phyloP scores from a whole-genome alignment of 2,113 vertebrate species.

The Anser cygnoides region DNA sequence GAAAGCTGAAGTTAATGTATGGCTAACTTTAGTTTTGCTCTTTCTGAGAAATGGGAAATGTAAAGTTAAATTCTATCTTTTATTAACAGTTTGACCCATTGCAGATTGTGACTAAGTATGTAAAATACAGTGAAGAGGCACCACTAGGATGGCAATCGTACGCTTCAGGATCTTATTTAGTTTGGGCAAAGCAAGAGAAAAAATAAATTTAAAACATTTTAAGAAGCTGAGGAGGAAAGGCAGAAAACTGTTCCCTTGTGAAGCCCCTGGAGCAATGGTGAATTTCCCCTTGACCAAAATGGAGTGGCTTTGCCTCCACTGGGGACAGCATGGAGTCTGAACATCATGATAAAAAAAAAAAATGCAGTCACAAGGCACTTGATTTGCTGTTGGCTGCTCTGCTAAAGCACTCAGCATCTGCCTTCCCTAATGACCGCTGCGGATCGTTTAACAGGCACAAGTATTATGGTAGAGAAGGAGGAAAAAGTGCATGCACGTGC shows the following conservation, averaged over 20 bases:
- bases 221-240: neutral
- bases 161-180: neutral
- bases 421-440: neutral
- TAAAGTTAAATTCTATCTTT: neutral
- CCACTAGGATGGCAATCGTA: neutral
- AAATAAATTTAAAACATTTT: neutral
- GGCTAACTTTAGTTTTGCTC: neutral
- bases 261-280: neutral
- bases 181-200: neutral
- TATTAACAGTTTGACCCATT: fast-evolving
- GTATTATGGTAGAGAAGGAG: neutral
- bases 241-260: neutral
- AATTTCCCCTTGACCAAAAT: neutral
- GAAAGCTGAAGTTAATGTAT: neutral
- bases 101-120: neutral
- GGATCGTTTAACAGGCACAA: neutral
- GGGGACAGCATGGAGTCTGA: neutral
- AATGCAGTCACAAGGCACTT: neutral
- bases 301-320: neutral
- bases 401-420: neutral
- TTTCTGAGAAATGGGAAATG: neutral
- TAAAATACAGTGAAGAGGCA: neutral
- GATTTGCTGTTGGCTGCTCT: neutral
- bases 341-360: neutral
- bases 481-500: neutral